Percentiles rank a stretch among this genome's conserved stretches.
Conservation (phyloP, 37 sponge, comb jelly and placozoan species). For the Crambe crambe region DNA sequence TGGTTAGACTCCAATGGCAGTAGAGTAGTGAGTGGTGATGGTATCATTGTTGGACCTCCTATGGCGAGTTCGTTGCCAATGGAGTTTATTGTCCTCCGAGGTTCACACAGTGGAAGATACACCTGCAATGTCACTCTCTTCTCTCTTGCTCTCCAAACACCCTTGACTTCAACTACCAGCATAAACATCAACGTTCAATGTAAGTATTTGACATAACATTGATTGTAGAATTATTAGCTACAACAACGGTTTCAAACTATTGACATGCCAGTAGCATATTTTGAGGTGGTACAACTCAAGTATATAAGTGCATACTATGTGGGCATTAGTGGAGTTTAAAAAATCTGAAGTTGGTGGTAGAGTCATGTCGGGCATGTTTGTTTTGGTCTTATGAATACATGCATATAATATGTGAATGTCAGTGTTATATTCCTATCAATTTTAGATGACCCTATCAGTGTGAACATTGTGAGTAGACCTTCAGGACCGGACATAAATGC, state of each 20-base stretch:
- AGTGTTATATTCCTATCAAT: no score
- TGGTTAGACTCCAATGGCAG: conserved; percentile 1
- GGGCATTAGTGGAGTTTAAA: no score
- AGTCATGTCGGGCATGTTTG: no score
- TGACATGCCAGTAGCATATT: no score
- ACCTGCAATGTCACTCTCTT: conserved; percentile 8
- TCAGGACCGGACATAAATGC: conserved; percentile 14
- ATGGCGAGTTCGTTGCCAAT: background rate
- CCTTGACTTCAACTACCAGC: background rate
- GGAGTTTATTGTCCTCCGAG: background rate
- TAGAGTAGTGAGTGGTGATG: background rate
- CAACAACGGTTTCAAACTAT: no score
- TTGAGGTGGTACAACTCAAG: no score
- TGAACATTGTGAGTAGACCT: conserved; percentile 9
- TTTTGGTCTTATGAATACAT: background rate
- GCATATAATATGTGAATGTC: background rate
- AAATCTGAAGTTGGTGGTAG: no score
- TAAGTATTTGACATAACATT: no score
- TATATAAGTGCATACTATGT: background rate
- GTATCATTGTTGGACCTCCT: conserved; percentile 9
- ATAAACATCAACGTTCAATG: background rate
- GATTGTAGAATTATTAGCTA: background rate
- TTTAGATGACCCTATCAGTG: background rate
- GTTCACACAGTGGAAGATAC: background rate
- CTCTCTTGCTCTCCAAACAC: conserved; percentile 23